phyloP scores from a whole-genome alignment of 2,888 invertebrate species.

The Sesia apiformis region DNA sequence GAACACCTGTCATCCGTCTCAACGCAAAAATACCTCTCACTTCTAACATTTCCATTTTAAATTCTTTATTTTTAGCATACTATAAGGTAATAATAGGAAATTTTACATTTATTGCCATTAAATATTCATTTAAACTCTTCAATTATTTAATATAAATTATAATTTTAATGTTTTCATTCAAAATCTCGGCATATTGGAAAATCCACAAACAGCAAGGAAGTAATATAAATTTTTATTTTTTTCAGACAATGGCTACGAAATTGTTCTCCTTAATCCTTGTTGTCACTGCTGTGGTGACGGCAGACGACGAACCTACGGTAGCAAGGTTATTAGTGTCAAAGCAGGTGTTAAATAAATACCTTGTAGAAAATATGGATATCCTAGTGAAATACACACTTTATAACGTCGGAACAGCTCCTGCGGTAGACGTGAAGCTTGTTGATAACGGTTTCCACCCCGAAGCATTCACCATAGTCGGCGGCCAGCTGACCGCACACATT shows the following conservation, averaged over 20 bases:
- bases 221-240: conserved; percentile 16
- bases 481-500: conserved; percentile 86
- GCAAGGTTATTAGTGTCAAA: conserved; percentile 93
- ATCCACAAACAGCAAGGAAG: too few relatives aligned
- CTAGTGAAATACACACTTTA: conserved; percentile 95
- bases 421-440: conserved; percentile 89
- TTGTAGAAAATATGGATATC: conserved; percentile 97
- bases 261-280: conserved; percentile 58
- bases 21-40: conserved; percentile 18
- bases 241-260: conserved; percentile 61
- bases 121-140: conserved; percentile 3
- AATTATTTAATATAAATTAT: neutral
- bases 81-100: conserved; percentile 16
- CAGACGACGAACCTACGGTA: conserved; percentile 81
- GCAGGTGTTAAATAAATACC: conserved; percentile 94
- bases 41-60: conserved; percentile 12
- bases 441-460: conserved; percentile 95
- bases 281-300: conserved; percentile 57
- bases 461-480: conserved; percentile 92
- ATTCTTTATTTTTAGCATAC: conserved; percentile 6
- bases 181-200: neutral
- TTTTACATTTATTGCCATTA: conserved; percentile 6
- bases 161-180: conserved; percentile 15
- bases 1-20: conserved; percentile 31
- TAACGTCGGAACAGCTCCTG: conserved; percentile 94